Evolutionary conservation across 2,888 invertebrate species (phyloP), one percentile per base, ranked within the genome.

Genomic region (Bugula neritina): DNA sequence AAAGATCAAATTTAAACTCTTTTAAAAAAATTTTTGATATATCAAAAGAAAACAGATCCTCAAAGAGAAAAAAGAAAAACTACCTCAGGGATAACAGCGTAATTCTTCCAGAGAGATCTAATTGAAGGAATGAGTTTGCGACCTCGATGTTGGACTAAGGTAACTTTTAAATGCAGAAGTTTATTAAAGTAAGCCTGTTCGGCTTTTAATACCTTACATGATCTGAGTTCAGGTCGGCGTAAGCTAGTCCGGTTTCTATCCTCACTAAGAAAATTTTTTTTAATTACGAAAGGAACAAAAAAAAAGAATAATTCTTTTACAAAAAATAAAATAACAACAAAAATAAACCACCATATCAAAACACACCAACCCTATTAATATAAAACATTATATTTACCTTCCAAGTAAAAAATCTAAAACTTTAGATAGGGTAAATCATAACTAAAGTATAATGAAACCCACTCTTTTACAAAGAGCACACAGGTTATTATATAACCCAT

Each of bases 131-230:
- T n/a, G 84, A 88, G 89, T 87, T 91, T 90, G 89, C 89, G 90
- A 91, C 90, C 90, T 91, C 91, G 90, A 91, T 91, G 91, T 91
- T 91, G 91, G 90, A 91, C 90, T 90, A 90, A 89, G 87, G 82
- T 87, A 86, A 87, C 87, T 85, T 86, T 87, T 87, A 86, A 87
- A 87, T 87, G 90, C 81, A 90, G 88, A 84, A 86, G 87, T 87
- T 89, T 86, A 87, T 86, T 85, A 76, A 73, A 75, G 78, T 75
- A 72, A 78, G 73, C 84, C 85, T 86, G 89, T 89, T 88, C 90
- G 90, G 90, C 90, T 87, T 88, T 90, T 90, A 88, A 90, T 89
- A 88, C 88, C 88, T 90, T 90, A 90, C 90, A 90, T 90, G 90
- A 91, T 90, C 90, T 91, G 90, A 91, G 90, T 91, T 91, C 89